Evolutionary conservation across 1,140 invertebrate genomes (phyloP), one percentile per base, ranked within the genome.

Genomic region (Dendrolimus punctatus): DNA sequence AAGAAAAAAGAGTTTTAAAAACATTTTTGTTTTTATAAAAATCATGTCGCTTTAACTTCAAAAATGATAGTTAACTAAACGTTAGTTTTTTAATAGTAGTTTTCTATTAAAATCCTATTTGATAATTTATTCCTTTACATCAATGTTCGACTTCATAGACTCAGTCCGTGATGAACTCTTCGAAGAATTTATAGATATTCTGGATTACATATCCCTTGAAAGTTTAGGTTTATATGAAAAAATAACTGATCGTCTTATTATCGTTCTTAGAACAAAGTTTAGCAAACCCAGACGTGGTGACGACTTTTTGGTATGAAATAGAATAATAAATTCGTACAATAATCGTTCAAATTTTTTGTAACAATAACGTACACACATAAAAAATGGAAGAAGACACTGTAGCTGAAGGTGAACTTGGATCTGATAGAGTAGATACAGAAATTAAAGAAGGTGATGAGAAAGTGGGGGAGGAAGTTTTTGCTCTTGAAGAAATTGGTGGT

Each of bases 111-210:
- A 47, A 37, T 7, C 8, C 23, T 47, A 5, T 6, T 38, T 47
- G 6, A 45, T n/a, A 6, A 10, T 45, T 45, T 45, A 45, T n/a
- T 8, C 43, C 48, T 57, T 69, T 71, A 47, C 58, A 60, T 72
- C 51, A 69, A 80, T 83, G 80, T 73, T 80, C 60, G 53, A 66
- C 65, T 79, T 77, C 71, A 71, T 78, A 60, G 57, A 66, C 55
- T 71, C 67, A 58, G 60, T 80, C 54, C 61, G 67, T 23, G 55
- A 78, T 66, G 66, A 71, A 54, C 55, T 83, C 58, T 71, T 76
- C 59, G 56, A 65, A 52, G 73, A 79, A 50, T 71, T 81, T 68
- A 69, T 84, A 53, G 62, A 71, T 59, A 62, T 84, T 59, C 66
- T 84, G 41, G 78, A 84, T 68, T 59, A 57, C 39, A 61, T 84